A percentile compares a stretch with the other conserved stretches of the same genome.
Evolutionary conservation across 2,797 vertebrate genomes (phyloP).

Genomic region (Enteromius argenteus): DNA sequence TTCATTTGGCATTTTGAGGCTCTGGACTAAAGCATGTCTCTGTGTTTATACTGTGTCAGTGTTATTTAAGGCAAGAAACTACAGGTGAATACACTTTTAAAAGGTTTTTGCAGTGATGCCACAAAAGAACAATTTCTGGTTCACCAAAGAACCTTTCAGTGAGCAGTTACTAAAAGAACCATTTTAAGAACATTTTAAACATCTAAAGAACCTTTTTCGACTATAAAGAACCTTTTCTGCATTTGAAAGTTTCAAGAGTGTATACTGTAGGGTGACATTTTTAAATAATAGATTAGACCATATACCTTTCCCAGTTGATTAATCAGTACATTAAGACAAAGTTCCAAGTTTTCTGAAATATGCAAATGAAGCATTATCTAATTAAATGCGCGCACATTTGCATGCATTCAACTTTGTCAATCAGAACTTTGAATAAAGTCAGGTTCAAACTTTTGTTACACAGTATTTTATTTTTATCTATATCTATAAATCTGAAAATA

Average conservation of each 20-base stretch:
- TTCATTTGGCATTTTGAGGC: conserved; percentile 22
- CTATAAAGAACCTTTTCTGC: no score
- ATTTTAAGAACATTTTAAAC: background rate
- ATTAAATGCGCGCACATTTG: background rate
- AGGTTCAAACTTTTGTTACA: background rate
- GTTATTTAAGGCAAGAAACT: background rate
- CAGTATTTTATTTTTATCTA: background rate
- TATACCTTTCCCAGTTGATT: background rate
- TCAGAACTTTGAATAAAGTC: background rate
- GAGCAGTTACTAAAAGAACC: background rate
- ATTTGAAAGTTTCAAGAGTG: no score
- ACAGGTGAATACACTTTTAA: conserved; percentile 4
- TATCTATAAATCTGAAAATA: background rate
- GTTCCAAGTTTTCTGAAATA: background rate
- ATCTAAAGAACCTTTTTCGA: no score
- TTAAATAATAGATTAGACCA: background rate
- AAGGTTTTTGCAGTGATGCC: background rate
- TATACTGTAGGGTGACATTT: background rate
- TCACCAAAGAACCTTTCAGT: background rate
- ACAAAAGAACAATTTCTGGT: no score
- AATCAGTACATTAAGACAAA: background rate
- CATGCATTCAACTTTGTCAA: background rate
- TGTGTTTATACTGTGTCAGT: background rate
- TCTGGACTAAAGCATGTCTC: background rate
- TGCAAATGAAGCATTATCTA: background rate